Evolutionary conservation across 2,888 invertebrate genomes (phyloP).

Genomic region (Pristionchus exspectatus): DNA sequence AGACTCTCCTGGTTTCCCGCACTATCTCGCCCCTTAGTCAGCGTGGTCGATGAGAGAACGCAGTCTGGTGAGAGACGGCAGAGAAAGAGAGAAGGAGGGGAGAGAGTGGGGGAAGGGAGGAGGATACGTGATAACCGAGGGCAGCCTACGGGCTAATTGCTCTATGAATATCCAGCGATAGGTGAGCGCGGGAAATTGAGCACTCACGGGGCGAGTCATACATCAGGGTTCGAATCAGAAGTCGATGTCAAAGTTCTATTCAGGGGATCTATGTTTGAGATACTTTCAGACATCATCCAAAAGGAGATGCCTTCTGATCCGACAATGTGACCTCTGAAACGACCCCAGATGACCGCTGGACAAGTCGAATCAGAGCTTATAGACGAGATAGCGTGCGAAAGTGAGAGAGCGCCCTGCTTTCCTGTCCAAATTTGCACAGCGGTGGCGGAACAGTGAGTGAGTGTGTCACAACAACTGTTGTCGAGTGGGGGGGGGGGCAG

Average conservation of each 20-base stretch:
- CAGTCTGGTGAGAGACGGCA: neutral
- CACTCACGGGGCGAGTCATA: neutral
- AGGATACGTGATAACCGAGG: neutral
- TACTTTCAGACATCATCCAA: too few species aligned
- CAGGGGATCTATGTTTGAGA: too few species aligned
- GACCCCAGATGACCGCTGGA: too few species aligned
- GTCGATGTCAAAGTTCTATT: too few species aligned
- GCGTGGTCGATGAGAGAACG: neutral
- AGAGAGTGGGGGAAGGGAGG: constrained; percentile 10
- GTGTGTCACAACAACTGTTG: constrained; percentile 34
- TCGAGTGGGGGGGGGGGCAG: neutral
- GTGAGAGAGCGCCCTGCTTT: neutral
- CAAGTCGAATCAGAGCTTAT: neutral
- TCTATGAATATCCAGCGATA: neutral
- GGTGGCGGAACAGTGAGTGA: neutral
- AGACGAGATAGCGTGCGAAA: constrained; percentile 6
- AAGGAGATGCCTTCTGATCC: too few species aligned
- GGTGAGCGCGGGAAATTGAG: neutral
- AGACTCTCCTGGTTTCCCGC: neutral
- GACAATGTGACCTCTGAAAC: too few species aligned
- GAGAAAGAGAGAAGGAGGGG: neutral
- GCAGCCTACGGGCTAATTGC: neutral
- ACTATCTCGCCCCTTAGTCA: neutral
- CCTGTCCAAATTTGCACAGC: constrained; percentile 18
- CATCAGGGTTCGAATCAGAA: neutral